Evolutionary conservation across 2,888 invertebrate genomes (phyloP).

Genomic region (Acanthacorydalis orientalis): DNA sequence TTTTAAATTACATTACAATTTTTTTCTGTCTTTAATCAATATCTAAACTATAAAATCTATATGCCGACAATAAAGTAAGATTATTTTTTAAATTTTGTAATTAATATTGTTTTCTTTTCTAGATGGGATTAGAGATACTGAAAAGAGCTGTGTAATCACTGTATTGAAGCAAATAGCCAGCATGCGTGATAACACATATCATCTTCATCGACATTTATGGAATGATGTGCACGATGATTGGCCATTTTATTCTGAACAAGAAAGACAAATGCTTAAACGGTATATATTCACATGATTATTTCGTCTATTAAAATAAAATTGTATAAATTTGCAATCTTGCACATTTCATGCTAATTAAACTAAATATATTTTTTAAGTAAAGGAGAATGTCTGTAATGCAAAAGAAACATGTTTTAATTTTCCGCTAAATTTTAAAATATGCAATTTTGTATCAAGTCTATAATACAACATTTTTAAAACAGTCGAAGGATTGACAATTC

Average conservation of each 20-base stretch:
- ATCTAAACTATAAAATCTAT: not conserved
- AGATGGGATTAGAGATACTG: slow-evolving; percentile 80
- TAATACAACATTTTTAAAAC: no score
- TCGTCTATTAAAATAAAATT: not conserved
- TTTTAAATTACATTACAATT: not conserved
- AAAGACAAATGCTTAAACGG: slow-evolving; percentile 76
- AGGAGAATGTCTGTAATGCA: no score
- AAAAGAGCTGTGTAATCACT: slow-evolving; percentile 57
- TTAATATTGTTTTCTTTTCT: slow-evolving; percentile 16
- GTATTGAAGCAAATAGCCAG: slow-evolving; percentile 66
- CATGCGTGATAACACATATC: slow-evolving; percentile 78
- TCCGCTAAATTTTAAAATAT: no score
- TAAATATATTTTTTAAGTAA: no score
- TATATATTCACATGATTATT: slow-evolving; percentile 17
- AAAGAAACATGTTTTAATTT: no score
- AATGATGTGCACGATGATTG: slow-evolving; percentile 87
- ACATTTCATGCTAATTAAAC: no score
- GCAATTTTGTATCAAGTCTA: no score
- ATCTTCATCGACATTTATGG: slow-evolving; percentile 75
- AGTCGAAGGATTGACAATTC: no score
- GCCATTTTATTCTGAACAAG: slow-evolving; percentile 86
- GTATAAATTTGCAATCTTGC: no score
- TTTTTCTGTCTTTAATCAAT: no score
- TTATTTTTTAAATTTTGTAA: not conserved
- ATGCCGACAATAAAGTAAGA: not conserved